These are phyloP conservation scores for Eilema caniola DNA, from an alignment of 2,888 invertebrate genomes.

Conservation along the genomic window DNA sequence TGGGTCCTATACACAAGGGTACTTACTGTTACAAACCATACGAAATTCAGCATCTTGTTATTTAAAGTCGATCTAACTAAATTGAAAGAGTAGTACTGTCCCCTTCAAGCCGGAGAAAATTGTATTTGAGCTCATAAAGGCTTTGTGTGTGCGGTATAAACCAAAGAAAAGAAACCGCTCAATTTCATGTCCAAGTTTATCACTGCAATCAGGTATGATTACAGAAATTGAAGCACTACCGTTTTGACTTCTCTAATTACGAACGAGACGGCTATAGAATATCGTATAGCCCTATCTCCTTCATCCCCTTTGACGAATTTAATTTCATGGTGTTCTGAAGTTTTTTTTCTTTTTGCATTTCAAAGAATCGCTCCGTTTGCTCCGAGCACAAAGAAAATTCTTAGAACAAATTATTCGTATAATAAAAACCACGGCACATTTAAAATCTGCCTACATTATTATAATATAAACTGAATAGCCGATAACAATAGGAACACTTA, in stretches of 20 bases:
- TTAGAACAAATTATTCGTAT: constrained; percentile 43
- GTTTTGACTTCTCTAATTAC: constrained; percentile 37
- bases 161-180: constrained; percentile 30
- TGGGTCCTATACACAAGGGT: too few relatives aligned
- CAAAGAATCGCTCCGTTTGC: constrained; percentile 42
- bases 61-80: too few relatives aligned
- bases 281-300: constrained; percentile 21
- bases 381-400: constrained; percentile 42
- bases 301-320: constrained; percentile 36
- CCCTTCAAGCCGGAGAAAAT: not conserved
- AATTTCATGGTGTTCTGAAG: constrained; percentile 43
- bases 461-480: constrained; percentile 6
- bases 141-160: constrained; percentile 19
- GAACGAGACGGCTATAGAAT: constrained; percentile 29
- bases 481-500: constrained; percentile 9
- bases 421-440: constrained; percentile 17
- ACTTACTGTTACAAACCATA: too few relatives aligned
- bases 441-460: constrained; percentile 22
- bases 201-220: constrained; percentile 32
- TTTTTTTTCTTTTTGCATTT: constrained; percentile 38
- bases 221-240: constrained; percentile 28
- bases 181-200: constrained; percentile 29
- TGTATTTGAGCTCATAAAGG: constrained; percentile 23
- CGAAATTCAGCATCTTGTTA: not conserved
- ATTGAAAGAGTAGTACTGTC: not conserved